These are phyloP conservation scores for Actinernus sp. DNA, from an alignment of 92 coral and sea anemone genomes.

Conservation along the genomic window DNA sequence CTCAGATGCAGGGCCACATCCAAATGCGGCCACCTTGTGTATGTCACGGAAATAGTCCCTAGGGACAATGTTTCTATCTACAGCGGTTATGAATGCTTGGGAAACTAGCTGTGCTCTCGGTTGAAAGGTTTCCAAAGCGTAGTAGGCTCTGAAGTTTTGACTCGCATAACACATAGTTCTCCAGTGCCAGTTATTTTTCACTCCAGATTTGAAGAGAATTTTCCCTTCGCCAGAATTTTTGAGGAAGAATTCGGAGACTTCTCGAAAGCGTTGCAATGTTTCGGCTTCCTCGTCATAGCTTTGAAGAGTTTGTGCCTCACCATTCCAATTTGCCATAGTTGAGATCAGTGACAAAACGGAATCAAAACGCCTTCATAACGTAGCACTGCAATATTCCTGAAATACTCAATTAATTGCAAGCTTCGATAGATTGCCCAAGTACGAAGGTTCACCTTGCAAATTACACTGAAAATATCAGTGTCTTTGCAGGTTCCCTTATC, in stretches of 20 bases:
- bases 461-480: too few relatives aligned
- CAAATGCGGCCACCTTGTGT: constrained; percentile 42
- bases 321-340: too few relatives aligned
- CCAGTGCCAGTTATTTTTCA: constrained; percentile 60
- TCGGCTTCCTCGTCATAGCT: constrained; percentile 27
- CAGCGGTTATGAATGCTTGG: constrained; percentile 41
- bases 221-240: constrained; percentile 68
- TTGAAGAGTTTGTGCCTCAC: too few relatives aligned
- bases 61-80: constrained; percentile 19
- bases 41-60: constrained; percentile 29
- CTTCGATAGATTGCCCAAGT: too few relatives aligned
- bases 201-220: constrained; percentile 49
- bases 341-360: too few relatives aligned
- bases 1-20: constrained; percentile 76
- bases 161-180: constrained; percentile 68
- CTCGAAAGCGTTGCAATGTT: constrained; percentile 13
- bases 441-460: too few relatives aligned
- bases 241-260: constrained; percentile 32
- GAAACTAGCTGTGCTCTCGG: constrained; percentile 38
- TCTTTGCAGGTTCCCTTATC: too few relatives aligned
- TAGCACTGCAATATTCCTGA: too few relatives aligned
- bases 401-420: too few relatives aligned
- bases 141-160: constrained; percentile 75
- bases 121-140: constrained; percentile 54
- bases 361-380: too few relatives aligned